Conservation (phyloP, 2,113 vertebrate genomes). For the Pterocles orientalis region DNA sequence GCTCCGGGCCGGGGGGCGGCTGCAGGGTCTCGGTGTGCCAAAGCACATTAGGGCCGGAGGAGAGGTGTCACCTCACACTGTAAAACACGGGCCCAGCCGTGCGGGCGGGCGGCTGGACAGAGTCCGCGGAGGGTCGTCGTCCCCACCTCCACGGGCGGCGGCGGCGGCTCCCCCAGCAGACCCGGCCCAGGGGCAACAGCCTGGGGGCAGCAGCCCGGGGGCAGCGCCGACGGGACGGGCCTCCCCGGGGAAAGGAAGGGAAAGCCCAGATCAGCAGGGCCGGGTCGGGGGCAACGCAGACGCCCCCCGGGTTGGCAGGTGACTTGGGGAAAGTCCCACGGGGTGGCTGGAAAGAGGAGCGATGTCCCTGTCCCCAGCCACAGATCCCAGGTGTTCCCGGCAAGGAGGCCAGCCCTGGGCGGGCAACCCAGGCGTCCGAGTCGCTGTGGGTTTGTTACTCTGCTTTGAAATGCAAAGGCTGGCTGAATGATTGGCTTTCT, state of each 20-base stretch:
- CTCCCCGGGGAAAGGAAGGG: not conserved
- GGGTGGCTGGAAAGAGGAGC: not conserved
- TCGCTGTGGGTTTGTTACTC: not conserved
- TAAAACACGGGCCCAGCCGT: no score
- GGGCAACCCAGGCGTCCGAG: not conserved
- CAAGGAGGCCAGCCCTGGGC: not conserved
- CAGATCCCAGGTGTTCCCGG: not conserved
- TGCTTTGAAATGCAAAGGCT: not conserved
- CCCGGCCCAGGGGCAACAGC: not conserved
- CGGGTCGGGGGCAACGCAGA: no score
- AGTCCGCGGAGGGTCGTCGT: no score
- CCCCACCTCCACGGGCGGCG: no score
- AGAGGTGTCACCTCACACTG: not conserved
- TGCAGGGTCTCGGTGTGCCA: rapidly evolving
- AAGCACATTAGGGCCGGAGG: not conserved
- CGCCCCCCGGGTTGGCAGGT: not conserved
- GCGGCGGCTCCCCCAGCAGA: not conserved
- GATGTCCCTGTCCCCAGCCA: not conserved
- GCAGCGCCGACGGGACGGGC: not conserved
- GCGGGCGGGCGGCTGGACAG: not conserved
- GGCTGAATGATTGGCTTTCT: constrained; percentile 5
- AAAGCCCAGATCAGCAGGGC: not conserved
- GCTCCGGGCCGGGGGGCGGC: rapidly evolving
- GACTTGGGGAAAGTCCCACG: not conserved
- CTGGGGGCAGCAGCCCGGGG: not conserved